These are phyloP conservation scores for Drosophila heteroneura DNA, from an alignment of 2,888 invertebrate genomes.

Conservation along the genomic window DNA sequence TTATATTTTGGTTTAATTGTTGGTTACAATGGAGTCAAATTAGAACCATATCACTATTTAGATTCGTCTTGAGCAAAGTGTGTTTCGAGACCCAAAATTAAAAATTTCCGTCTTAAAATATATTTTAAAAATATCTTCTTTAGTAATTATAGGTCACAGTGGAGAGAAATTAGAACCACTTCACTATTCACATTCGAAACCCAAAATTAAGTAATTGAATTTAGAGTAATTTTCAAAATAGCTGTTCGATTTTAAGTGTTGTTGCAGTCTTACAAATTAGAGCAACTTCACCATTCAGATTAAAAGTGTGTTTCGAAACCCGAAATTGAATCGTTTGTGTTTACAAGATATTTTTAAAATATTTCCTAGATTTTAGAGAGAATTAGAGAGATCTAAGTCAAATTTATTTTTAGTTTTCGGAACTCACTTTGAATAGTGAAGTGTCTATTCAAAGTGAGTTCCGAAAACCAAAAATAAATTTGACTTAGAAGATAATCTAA, in stretches of 20 bases:
- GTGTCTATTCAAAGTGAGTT: background rate
- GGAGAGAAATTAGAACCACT: background rate
- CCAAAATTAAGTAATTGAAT: background rate
- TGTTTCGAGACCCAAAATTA: background rate
- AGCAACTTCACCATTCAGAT: background rate
- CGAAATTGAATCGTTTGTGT: background rate
- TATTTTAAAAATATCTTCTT: background rate
- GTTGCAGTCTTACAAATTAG: background rate
- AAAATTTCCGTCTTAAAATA: background rate
- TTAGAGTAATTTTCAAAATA: background rate
- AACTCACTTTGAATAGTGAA: too few species aligned
- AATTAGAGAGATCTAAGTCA: background rate
- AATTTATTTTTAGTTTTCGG: too few species aligned
- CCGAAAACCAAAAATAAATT: background rate
- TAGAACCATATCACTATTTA: background rate
- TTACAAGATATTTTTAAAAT: background rate
- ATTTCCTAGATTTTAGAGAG: background rate
- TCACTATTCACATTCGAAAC: background rate
- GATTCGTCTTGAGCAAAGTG: background rate
- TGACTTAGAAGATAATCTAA: background rate
- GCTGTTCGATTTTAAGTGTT: background rate
- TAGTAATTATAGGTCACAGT: background rate
- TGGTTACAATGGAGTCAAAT: background rate
- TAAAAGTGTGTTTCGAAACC: background rate
- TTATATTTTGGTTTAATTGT: background rate